Evolutionary conservation across 2,888 invertebrate species (phyloP), one percentile per base, ranked within the genome.

Genomic region (Caenorhabditis sp.): DNA sequence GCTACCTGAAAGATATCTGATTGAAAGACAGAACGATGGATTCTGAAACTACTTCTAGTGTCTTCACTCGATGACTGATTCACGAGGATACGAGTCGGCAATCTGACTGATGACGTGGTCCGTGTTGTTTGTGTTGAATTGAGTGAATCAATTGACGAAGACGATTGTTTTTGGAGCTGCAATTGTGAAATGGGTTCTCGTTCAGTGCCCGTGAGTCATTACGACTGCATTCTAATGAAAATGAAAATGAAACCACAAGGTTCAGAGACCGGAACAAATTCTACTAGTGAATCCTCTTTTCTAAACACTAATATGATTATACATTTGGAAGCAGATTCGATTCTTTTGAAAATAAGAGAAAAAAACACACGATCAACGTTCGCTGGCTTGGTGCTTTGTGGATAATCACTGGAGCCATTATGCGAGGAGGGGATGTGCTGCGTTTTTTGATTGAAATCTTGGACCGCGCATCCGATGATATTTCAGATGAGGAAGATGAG

Each of bases 401-500:
- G 8, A 70, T 28, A 44, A 80, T 66, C 2, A n/a, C 12, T 16
- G 87, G 87, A 8, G 87, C 86, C 0, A 73, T 47, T 10, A 58
- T 72, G 0, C 54, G 47, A 0, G 87, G 87, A 7, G 87, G 87
- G 14, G 84, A 85, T 47, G 70, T 73, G 41, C 73, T 80, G 31
- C 85, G 75, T 64, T 85, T 86, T 49, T 85, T 83, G 44, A 85
- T 85, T n/a, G 87, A 87, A 31, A 86, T 87, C 47, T 86, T 83
- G 4, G 87, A 87, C 12, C 86, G 73, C 6, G 86, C 87, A 73
- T 83, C 87, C 5, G 87, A 86, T 19, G 84, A 84, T 7, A 87
- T 58, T 66, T 87, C 85, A 16, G 80, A 73, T 16, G 87, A 87
- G 10, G 85, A 85, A 38, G 84, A 64, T 19, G 61, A 26, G n/a